Base-by-base conservation (phyloP, 2,888 invertebrate species). In the Drosophila mimica region DNA sequence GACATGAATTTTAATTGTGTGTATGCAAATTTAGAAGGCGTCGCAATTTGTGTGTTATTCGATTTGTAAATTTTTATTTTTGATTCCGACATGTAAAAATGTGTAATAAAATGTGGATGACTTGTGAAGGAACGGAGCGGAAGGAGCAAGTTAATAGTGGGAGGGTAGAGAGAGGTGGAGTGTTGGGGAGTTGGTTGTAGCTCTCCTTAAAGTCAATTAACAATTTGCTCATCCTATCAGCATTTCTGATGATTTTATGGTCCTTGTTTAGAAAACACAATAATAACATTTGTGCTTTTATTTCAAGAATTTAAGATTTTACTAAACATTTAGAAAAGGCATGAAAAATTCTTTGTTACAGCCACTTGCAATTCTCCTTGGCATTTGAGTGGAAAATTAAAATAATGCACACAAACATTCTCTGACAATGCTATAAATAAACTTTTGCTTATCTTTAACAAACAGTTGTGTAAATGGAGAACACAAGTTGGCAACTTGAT, bases 1-100 rank as follows among this genome's bases (percentile, higher is more conserved):
- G 54, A 28, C 64, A 48, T 76, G 62, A 62, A 72, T 76, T 72
- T 79, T 79, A 75, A 68, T 75, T 72, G 72, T 75, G 57, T 58
- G 53, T 60, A 68, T 63, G 75, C 76, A 59, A 66, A 79, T 78
- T 77, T 63, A 53, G 57, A 48, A 57, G 57, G 30, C 48, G 43
- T n/a, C 49, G 43, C 51, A 15, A 40, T 64, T 58, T 76, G 49
- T 54, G 48, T 70, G 57, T 46, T 52, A 61, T 54, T 66, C 33
- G 66, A 60, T 53, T 65, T 62, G 51, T 36, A 62, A 51, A 54
- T n/a, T n/a, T 25, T n/a, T 6, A 5, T 34, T 34, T 13, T 6
- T 46, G 17, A 49, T 46, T 57, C 40, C 31, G 2, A 20, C n/a
- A 30, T 53, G 30, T 4, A 11, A 13, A 40, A 38, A 49, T 30